phyloP scores from a whole-genome alignment of 92 coral and sea anemone species.

The Palythoa grandis region DNA sequence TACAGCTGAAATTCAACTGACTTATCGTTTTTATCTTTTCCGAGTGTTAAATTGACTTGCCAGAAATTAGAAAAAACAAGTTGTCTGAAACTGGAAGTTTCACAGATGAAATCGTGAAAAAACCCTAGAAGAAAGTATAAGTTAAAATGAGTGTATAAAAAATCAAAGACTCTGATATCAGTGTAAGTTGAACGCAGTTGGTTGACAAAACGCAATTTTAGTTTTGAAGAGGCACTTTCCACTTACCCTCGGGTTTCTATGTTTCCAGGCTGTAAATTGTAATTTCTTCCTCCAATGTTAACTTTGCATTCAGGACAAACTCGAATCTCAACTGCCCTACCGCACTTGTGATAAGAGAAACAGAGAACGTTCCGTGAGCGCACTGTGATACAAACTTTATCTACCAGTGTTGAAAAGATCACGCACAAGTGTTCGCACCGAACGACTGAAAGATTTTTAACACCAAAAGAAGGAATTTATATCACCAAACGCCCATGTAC shows the following conservation, averaged over 20 bases:
- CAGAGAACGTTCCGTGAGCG: background rate
- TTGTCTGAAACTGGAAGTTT: too few relatives aligned
- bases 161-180: background rate
- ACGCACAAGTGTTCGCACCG: too few relatives aligned
- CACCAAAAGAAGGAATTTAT: too few relatives aligned
- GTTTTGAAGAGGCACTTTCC: background rate
- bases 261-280: background rate
- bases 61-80: too few relatives aligned
- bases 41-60: too few relatives aligned
- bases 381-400: too few relatives aligned
- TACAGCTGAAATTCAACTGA: background rate
- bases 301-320: constrained; percentile 20
- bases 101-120: too few relatives aligned
- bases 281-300: background rate
- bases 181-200: background rate
- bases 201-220: background rate
- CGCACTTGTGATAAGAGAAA: background rate
- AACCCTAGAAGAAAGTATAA: background rate
- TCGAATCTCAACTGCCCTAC: constrained; percentile 7
- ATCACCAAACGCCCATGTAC: too few relatives aligned
- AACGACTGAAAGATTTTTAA: too few relatives aligned
- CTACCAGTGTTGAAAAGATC: too few relatives aligned
- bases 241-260: background rate
- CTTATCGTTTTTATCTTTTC: too few relatives aligned
- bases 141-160: background rate